Base-by-base conservation (phyloP, 2,888 invertebrate genomes). In the Carpatolechia fugitivella region DNA sequence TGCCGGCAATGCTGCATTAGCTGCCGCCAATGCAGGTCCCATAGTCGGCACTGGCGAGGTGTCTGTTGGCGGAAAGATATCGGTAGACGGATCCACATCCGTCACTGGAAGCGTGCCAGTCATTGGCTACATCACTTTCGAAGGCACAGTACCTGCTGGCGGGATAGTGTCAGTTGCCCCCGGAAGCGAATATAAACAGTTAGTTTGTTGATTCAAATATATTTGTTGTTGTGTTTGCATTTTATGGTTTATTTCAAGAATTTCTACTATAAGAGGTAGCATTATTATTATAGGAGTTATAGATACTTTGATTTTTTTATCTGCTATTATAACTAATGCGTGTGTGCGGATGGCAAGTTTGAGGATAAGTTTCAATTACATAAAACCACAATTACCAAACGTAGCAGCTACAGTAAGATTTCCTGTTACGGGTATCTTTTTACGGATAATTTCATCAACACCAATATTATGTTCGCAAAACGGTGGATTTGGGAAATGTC, bases 61-160 rank as follows among this genome's bases (percentile, higher is more conserved):
- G 0, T 62, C 73, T 0, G 68, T 87, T 0, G 55, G 64, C 1
- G 86, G 86, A 0, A 80, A 82, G 35, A 57, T 85, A 64, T 86
- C 85, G 62, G 82, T 85, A 0, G 72, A 72, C 48, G 86, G 86
- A 1, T 72, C 70, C 1, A 85, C 86, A 0, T 72, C 74, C 1
- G 69, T 86, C 0, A 54, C 70, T 44, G 88, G 87, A 8, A 83
- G 85, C 31, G 79, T 83, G 55, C 86, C 87, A 60, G 82, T 88
- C 0, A 80, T 87, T 60, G 88, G 88, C 47, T 87, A 80, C 54
- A 87, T 88, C 0, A 81, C 80, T 1, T 88, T 88, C 52, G 87
- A 88, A 52, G 88, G 87, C 0, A 70, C 72, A 1, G 65, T 88
- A 20, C 87, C 88, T 52, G 87, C 85, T 0, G 80, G 78, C 13